These are phyloP conservation scores for Marasmarcha lunaedactyla DNA, from an alignment of 2,888 invertebrate genomes.

Conservation along the genomic window DNA sequence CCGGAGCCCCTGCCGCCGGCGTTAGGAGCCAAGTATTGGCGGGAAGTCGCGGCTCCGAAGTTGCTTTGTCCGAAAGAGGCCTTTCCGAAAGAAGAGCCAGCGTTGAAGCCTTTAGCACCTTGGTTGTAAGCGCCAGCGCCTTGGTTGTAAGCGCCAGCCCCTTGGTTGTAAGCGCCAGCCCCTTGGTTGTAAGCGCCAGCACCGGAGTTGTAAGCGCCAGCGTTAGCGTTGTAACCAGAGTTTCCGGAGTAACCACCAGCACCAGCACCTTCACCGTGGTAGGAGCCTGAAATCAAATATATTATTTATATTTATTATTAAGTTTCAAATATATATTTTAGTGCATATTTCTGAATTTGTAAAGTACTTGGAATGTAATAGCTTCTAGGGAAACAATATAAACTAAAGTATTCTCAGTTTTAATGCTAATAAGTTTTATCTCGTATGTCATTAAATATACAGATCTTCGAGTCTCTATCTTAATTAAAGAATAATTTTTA, in stretches of 20 bases:
- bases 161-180: slow-evolving; percentile 18
- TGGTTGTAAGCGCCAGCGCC: slow-evolving; percentile 20
- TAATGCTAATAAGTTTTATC: too few species aligned
- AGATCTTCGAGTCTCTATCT: too few species aligned
- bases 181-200: slow-evolving; percentile 19
- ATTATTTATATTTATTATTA: not conserved
- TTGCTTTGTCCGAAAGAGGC: slow-evolving; percentile 20
- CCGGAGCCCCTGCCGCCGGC: slow-evolving; percentile 45
- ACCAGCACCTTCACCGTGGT: slow-evolving; percentile 49
- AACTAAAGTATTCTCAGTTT: too few species aligned
- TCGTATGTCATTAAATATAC: too few species aligned
- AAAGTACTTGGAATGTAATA: too few species aligned
- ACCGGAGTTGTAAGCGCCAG: slow-evolving; percentile 16
- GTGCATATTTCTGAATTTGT: too few species aligned
- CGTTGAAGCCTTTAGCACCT: slow-evolving; percentile 19
- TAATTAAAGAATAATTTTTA: too few species aligned
- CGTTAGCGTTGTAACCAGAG: slow-evolving; percentile 22
- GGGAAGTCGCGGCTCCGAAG: slow-evolving; percentile 33
- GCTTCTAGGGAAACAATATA: too few species aligned
- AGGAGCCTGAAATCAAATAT: slow-evolving; percentile 35
- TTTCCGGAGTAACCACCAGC: slow-evolving; percentile 16
- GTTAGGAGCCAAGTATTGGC: slow-evolving; percentile 56
- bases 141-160: slow-evolving; percentile 20
- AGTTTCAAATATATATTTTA: not conserved
- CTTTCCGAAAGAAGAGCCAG: slow-evolving; percentile 17